Conservation (phyloP, 2,797 vertebrate species). For the Amniataba percoides region DNA sequence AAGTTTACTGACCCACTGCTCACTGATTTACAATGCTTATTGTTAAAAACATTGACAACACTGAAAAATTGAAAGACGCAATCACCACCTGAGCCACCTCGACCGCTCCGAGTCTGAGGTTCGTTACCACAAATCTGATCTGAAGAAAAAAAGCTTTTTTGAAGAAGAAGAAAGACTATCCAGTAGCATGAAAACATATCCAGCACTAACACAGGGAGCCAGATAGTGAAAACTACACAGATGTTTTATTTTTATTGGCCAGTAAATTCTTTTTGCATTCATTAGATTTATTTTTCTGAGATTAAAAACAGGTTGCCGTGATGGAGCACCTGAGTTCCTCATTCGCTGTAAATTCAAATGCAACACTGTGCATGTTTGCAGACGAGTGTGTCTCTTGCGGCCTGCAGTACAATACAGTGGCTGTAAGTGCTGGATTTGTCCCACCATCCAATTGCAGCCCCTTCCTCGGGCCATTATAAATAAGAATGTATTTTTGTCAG, state of each 20-base stretch:
- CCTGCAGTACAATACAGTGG: conserved; percentile 8
- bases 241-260: conserved; percentile 36
- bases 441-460: conserved; percentile 18
- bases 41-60: conserved; percentile 1
- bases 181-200: conserved; percentile 6
- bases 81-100: neutral
- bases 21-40: neutral
- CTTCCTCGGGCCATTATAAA: conserved; percentile 46
- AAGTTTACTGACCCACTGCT: neutral
- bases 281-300: conserved; percentile 14
- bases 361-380: conserved; percentile 3
- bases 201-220: conserved; percentile 23
- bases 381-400: neutral
- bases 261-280: conserved; percentile 18
- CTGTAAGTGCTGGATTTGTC: conserved; percentile 30
- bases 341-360: neutral
- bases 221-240: conserved; percentile 22
- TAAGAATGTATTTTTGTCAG: conserved; percentile 48
- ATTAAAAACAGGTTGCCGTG: conserved; percentile 9
- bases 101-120: neutral
- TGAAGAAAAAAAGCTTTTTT: neutral
- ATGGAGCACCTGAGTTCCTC: neutral
- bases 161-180: neutral
- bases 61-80: no score
- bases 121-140: neutral